phyloP scores from a whole-genome alignment of 2,113 vertebrate genomes.

The Forbesichthys papilliferus region DNA sequence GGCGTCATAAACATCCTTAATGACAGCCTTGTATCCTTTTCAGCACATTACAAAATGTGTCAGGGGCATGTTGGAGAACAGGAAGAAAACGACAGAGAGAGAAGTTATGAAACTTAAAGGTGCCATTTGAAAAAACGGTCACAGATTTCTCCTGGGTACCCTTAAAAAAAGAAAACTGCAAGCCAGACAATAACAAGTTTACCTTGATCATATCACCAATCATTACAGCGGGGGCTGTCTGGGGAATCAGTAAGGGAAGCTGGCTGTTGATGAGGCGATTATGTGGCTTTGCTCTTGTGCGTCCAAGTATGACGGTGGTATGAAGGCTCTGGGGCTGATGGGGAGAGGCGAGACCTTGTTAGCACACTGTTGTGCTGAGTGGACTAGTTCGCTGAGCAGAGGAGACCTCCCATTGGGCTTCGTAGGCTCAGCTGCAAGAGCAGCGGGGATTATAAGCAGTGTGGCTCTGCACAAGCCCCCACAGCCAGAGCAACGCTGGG shows the following conservation, averaged over 20 bases:
- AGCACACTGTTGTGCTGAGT: slow-evolving; percentile 66
- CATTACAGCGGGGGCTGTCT: slow-evolving; percentile 53
- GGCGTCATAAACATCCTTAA: slow-evolving; percentile 28
- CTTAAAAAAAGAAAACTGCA: slow-evolving; percentile 55
- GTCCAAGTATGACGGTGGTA: slow-evolving; percentile 60
- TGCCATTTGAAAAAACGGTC: slow-evolving; percentile 45
- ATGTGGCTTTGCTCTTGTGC: slow-evolving; percentile 65
- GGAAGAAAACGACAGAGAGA: slow-evolving; percentile 9
- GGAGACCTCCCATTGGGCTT: slow-evolving; percentile 47
- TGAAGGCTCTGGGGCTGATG: slow-evolving; percentile 49
- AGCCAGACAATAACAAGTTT: slow-evolving; percentile 61
- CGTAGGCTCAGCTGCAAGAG: slow-evolving; percentile 46
- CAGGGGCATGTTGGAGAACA: slow-evolving; percentile 1
- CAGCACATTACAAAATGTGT: slow-evolving; percentile 23
- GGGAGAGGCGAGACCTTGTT: slow-evolving; percentile 64
- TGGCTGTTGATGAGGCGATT: slow-evolving; percentile 74
- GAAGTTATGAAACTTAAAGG: slow-evolving; percentile 44
- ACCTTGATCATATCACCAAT: slow-evolving; percentile 74
- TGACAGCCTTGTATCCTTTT: slow-evolving; percentile 12
- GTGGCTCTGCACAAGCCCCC: slow-evolving; percentile 29
- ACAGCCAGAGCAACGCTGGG: slow-evolving; percentile 40
- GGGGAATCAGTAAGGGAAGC: slow-evolving; percentile 50
- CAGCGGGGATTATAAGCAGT: slow-evolving; percentile 50
- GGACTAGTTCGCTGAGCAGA: slow-evolving; percentile 53
- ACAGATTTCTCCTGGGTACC: slow-evolving; percentile 50